These are phyloP conservation scores for Meda fulgida DNA, from an alignment of 2,797 vertebrate genomes.

Conservation along the genomic window DNA sequence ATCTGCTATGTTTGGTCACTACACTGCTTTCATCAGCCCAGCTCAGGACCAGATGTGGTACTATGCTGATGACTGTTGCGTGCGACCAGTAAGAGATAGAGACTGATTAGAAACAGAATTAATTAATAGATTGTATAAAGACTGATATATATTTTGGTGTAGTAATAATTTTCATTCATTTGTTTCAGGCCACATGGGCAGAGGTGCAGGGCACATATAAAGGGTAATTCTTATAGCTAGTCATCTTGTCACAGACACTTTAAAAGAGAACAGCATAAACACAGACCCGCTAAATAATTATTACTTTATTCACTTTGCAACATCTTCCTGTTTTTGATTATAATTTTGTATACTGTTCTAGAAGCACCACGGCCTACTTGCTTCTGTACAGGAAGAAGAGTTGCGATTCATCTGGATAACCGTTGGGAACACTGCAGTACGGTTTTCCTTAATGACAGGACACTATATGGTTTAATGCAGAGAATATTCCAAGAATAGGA, in stretches of 20 bases:
- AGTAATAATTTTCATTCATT: constrained; percentile 7
- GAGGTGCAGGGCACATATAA: constrained; percentile 63
- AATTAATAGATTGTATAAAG: neutral
- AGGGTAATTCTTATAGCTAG: constrained; percentile 20
- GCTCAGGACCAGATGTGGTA: constrained; percentile 63
- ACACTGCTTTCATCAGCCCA: constrained; percentile 70
- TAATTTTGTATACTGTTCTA: neutral
- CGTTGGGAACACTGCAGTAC: neutral
- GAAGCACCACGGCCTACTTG: neutral
- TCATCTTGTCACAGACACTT: neutral
- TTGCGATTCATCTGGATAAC: constrained; percentile 8
- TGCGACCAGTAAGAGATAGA: constrained; percentile 57
- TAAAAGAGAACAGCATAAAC: neutral
- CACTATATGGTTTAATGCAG: neutral
- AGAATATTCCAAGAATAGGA: neutral
- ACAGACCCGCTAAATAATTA: neutral
- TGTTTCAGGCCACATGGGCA: constrained; percentile 68
- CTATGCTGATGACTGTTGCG: constrained; percentile 68
- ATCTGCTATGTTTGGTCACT: constrained; percentile 66
- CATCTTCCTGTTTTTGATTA: neutral
- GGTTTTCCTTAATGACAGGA: neutral
- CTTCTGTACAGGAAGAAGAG: constrained; percentile 43
- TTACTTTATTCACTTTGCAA: neutral
- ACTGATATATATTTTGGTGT: neutral
- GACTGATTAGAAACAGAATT: neutral